A percentile compares a stretch with the other conserved stretches of the same genome.
Evolutionary conservation across 2,888 invertebrate genomes (phyloP).

Genomic region (Copidosoma aretas): DNA sequence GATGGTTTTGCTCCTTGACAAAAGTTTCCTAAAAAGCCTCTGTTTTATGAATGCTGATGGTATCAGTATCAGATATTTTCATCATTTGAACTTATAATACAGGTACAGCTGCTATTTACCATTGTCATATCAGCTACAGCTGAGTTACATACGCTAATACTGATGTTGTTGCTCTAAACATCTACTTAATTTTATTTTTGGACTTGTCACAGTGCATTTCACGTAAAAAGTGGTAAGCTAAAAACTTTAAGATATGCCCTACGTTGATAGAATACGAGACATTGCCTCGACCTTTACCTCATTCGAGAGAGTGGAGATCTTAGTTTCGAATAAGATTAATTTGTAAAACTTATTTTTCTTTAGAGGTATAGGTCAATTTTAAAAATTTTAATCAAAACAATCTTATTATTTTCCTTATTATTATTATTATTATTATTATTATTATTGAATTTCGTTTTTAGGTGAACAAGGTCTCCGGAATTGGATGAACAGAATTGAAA

Average conservation of each 20-base stretch:
- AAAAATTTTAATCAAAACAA: background rate
- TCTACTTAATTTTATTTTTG: slow-evolving; percentile 58
- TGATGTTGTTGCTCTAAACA: slow-evolving; percentile 3
- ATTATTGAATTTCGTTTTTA: too few species aligned
- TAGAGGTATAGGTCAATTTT: slow-evolving; percentile 68
- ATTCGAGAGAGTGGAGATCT: slow-evolving; percentile 94
- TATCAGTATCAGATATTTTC: too few species aligned
- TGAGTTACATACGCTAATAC: too few species aligned
- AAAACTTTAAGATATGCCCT: slow-evolving; percentile 88
- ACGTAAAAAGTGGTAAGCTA: slow-evolving; percentile 88
- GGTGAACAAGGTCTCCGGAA: slow-evolving; percentile 60
- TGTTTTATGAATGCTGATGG: slow-evolving; percentile 92
- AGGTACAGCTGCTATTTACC: too few species aligned
- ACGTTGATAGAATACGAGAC: slow-evolving; percentile 83
- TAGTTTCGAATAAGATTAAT: slow-evolving; percentile 93
- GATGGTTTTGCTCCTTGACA: slow-evolving; percentile 93
- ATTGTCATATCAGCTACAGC: too few species aligned
- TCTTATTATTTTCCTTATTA: background rate
- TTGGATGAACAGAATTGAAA: slow-evolving; percentile 52
- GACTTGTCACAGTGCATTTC: slow-evolving; percentile 95
- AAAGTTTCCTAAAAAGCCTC: slow-evolving; percentile 90
- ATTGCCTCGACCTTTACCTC: slow-evolving; percentile 84
- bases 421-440: background rate
- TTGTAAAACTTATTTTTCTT: slow-evolving; percentile 96
- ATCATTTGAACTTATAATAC: too few species aligned